These are phyloP conservation scores for Aricia agestis DNA, from an alignment of 1,140 invertebrate species.

Conservation along the genomic window DNA sequence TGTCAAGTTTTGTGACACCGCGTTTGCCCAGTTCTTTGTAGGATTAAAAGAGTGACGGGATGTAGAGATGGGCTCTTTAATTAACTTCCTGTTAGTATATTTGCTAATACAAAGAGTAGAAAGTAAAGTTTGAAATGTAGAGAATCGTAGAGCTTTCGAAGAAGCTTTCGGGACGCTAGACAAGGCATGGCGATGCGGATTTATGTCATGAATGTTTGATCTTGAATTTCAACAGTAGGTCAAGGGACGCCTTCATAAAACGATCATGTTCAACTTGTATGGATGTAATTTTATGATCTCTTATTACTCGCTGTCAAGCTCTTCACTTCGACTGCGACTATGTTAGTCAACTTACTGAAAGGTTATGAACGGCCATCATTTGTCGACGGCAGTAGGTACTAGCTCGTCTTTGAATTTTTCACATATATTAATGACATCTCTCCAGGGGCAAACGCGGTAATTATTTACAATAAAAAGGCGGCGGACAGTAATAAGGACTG, in stretches of 20 bases:
- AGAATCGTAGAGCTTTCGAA: no score
- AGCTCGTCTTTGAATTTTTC: neutral
- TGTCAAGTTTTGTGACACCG: neutral
- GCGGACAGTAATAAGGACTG: constrained; percentile 62
- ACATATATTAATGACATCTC: neutral
- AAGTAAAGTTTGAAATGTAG: no score
- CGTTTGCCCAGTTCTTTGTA: neutral
- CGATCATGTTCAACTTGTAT: neutral
- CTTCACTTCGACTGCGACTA: neutral
- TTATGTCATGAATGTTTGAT: no score
- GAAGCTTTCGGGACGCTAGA: no score
- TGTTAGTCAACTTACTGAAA: neutral
- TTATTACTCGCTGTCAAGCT: neutral
- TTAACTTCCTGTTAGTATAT: no score
- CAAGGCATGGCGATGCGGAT: no score
- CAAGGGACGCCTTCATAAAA: no score
- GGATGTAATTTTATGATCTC: neutral
- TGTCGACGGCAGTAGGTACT: neutral
- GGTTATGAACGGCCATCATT: neutral
- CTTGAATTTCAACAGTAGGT: no score
- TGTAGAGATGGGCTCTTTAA: no score
- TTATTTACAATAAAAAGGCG: constrained; percentile 68
- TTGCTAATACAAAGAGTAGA: no score
- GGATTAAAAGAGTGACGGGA: neutral
- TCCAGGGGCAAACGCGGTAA: constrained; percentile 37